Base-by-base conservation (phyloP, 2,888 invertebrate genomes). In the Xylocampa areola region DNA sequence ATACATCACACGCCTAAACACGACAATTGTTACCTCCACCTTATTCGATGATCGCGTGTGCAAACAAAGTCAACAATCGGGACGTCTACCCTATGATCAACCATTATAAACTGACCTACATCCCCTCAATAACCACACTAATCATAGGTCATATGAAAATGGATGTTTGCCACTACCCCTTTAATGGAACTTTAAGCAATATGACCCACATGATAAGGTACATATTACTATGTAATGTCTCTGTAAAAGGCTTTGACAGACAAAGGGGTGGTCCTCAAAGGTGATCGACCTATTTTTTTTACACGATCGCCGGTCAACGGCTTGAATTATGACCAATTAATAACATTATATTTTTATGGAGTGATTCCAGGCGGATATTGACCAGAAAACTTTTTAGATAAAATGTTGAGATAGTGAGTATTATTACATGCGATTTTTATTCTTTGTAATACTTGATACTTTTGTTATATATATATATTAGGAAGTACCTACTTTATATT, bases 281-380 rank as follows among this genome's bases (percentile, higher is more conserved):
- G 83, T 86, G 80, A 84, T 73, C 72, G 82, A 76, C 78, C 81
- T 62, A 75, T 76, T 76, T 75, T 76, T 75, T 73, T 73, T 57
- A 62, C 59, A 48, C 64, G 47, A 64, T 57, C 63, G 17, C 13
- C 58, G 76, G 72, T 73, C 74, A 74, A 63, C 64, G 71, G 45
- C 73, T 62, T 52, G 48, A 47, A 45, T 48, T 68, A 48, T 64
- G 43, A 44, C 43, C 54, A 67, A 59, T 68, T 70, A 61, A 37
- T 35, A 39, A 16, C 10, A 50, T 54, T 40, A 39, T 40, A 23
- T 40, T 49, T 67, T 47, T 55, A 63, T 62, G 30, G 6, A 11
- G 8, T 44, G 27, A 43, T 52, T 50, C 29, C 7, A n/a, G 2
- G 7, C 21, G 45, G 44, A 62, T 52, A 66, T 39, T 40, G 45